Conservation (phyloP, 2,797 vertebrate species). For the Uromys caudimaculatus region DNA sequence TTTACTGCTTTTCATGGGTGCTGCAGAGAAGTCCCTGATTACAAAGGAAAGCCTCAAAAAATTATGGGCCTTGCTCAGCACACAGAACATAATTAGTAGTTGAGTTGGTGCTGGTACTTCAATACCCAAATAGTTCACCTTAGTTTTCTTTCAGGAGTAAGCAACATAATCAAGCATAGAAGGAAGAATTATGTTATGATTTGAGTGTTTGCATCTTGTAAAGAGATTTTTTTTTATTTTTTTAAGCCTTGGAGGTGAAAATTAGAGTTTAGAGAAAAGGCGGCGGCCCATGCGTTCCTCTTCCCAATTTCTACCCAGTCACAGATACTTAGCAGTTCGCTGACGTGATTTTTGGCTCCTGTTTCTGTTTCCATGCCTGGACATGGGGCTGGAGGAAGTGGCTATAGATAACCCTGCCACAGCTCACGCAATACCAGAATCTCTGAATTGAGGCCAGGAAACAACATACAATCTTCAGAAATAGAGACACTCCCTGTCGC, state of each 20-base stretch:
- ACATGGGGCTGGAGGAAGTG: conserved; percentile 32
- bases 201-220: conserved; percentile 2
- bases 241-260: not conserved
- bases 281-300: not conserved
- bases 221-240: not conserved
- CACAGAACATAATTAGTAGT: not conserved
- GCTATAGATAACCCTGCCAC: conserved; percentile 33
- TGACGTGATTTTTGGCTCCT: conserved; percentile 55
- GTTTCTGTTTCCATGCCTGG: conserved; percentile 17
- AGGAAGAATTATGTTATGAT: not conserved
- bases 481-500: conserved; percentile 42
- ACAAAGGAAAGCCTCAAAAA: not conserved
- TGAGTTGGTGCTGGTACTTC: not conserved
- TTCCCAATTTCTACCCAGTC: conserved; percentile 44
- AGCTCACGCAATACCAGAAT: conserved; percentile 60
- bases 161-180: not conserved
- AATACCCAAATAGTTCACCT: not conserved
- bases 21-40: conserved; percentile 24
- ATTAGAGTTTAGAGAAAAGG: conserved; percentile 49
- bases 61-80: not conserved
- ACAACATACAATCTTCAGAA: conserved; percentile 73
- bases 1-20: not conserved
- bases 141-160: conserved; percentile 16
- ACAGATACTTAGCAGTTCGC: conserved; percentile 20
- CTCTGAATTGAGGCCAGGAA: conserved; percentile 74